phyloP scores from a whole-genome alignment of 2,797 vertebrate genomes.

The Thalassophryne amazonica region DNA sequence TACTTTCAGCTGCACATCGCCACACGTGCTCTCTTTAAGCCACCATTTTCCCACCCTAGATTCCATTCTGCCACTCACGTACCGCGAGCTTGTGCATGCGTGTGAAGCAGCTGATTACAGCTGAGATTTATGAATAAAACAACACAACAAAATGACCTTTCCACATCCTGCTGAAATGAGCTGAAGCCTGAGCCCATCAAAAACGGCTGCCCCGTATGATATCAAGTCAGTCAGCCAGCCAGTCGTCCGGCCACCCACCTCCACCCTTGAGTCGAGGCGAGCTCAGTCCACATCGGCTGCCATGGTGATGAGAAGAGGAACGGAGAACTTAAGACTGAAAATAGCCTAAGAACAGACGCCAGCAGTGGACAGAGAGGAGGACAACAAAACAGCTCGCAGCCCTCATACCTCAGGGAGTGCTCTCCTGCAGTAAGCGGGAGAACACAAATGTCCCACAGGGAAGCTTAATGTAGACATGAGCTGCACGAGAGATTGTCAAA shows the following conservation, averaged over 20 bases:
- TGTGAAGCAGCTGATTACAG: constrained; percentile 25
- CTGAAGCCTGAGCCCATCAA: constrained; percentile 61
- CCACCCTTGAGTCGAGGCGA: constrained; percentile 25
- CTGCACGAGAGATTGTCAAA: no score
- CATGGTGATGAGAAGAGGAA: constrained; percentile 59
- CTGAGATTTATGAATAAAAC: constrained; percentile 37
- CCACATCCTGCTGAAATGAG: constrained; percentile 50
- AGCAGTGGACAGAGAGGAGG: constrained; percentile 9
- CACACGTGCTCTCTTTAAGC: background rate
- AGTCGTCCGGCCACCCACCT: constrained; percentile 27
- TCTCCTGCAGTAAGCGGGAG: constrained; percentile 20
- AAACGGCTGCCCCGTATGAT: constrained; percentile 38
- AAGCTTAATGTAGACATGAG: constrained; percentile 1
- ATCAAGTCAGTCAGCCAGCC: constrained; percentile 30
- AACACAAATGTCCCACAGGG: constrained; percentile 7
- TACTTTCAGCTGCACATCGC: constrained; percentile 9
- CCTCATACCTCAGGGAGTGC: constrained; percentile 15
- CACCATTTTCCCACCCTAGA: background rate
- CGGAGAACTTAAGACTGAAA: constrained; percentile 25
- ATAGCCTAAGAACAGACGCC: constrained; percentile 27
- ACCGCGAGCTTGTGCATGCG: background rate
- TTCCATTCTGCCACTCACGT: background rate
- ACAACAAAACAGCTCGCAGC: constrained; percentile 33
- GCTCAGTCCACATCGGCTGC: constrained; percentile 46
- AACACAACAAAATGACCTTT: constrained; percentile 58